Conservation (phyloP, 1,140 invertebrate species). For the Nixonia krombeini region DNA sequence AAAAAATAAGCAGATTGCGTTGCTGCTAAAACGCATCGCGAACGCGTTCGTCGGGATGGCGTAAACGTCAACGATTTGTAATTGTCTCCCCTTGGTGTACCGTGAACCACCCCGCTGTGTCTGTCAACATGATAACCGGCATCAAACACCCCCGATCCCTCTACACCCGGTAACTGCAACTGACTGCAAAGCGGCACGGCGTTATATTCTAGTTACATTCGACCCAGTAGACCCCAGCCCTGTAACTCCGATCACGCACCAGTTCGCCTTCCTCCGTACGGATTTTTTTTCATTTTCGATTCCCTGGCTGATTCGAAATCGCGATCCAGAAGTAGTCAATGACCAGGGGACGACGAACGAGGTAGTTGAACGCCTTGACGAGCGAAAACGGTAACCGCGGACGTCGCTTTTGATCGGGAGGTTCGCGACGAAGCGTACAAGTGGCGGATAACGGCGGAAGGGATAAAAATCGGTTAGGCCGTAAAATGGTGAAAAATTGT, state of each 20-base stretch:
- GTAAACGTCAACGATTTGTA: slow-evolving; percentile 71
- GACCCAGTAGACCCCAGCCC: slow-evolving; percentile 42
- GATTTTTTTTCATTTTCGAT: no score
- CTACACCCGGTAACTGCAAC: slow-evolving; percentile 57
- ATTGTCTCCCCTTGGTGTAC: slow-evolving; percentile 63
- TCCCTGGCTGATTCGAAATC: no score
- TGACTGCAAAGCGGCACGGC: slow-evolving; percentile 62
- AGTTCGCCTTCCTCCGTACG: no score
- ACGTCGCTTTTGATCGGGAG: no score
- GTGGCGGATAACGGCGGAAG: no score
- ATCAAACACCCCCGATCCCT: slow-evolving; percentile 64
- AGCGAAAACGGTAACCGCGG: no score
- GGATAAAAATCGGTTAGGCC: neutral
- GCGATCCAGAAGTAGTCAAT: no score
- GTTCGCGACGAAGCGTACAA: no score
- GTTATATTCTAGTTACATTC: slow-evolving; percentile 63
- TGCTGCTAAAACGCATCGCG: slow-evolving; percentile 57
- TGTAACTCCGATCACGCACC: neutral
- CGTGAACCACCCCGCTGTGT: slow-evolving; percentile 60
- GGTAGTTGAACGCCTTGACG: no score
- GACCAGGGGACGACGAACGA: no score
- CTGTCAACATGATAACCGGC: slow-evolving; percentile 70
- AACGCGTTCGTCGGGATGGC: slow-evolving; percentile 59
- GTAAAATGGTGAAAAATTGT: neutral
- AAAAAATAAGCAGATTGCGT: slow-evolving; percentile 12